Evolutionary conservation across 2,113 vertebrate genomes (phyloP).

Genomic region (Serinus canaria): DNA sequence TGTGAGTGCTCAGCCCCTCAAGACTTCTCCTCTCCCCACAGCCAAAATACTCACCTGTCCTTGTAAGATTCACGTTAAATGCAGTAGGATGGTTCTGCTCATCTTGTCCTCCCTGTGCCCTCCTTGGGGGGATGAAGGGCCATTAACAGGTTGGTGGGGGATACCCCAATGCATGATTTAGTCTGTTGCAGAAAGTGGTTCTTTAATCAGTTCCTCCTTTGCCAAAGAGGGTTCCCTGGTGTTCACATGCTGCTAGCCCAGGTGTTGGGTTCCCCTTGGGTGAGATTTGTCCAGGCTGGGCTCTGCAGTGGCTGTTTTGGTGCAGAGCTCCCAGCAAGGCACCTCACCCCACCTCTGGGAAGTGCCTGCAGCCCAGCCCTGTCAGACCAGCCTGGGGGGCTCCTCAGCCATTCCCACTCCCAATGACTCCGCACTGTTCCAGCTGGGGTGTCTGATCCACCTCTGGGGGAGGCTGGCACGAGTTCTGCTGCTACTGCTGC

Average conservation of each 20-base stretch:
- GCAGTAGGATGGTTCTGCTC: not conserved
- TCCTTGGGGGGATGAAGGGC: not conserved
- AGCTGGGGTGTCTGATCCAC: fast-evolving
- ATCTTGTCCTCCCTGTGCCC: not conserved
- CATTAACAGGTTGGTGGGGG: no score
- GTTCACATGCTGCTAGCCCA: not conserved
- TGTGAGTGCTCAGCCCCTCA: not conserved
- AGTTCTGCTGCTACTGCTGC: not conserved
- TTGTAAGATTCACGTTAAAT: not conserved
- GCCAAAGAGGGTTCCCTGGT: not conserved
- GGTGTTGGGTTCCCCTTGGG: not conserved
- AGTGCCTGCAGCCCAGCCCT: not conserved
- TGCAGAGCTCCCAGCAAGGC: not conserved
- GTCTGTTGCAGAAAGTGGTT: not conserved
- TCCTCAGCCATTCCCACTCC: not conserved
- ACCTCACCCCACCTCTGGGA: fast-evolving
- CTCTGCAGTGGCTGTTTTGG: not conserved
- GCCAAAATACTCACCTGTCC: not conserved
- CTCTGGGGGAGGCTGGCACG: not conserved
- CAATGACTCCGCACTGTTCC: not conserved
- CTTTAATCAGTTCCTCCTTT: not conserved
- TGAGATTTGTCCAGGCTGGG: not conserved
- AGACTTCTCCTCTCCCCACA: not conserved
- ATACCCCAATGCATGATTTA: not conserved
- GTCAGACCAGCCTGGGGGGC: not conserved